Base-by-base conservation (phyloP, 64 coral and sea anemone species). In the Astreopora myriophthalma region DNA sequence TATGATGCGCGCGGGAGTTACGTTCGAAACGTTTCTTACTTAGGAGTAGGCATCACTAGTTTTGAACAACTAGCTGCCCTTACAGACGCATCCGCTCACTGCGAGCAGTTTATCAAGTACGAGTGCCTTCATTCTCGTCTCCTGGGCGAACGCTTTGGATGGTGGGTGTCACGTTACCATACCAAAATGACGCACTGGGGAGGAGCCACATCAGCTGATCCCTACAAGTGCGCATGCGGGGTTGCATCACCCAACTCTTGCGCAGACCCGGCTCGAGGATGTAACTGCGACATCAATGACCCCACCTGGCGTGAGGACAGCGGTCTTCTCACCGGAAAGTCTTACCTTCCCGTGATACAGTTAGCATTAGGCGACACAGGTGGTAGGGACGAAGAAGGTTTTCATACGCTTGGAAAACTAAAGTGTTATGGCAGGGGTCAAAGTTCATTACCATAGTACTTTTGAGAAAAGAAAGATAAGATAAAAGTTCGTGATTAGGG, bases 91-190 rank as follows among this genome's bases (percentile, higher is more conserved):
- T 86, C 90, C 17, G 19, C 33, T n/a, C 49, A 39, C 31, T 92
- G 90, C 69, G 67, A 92, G 72, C 90, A 92, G 34, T 75, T 62
- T 65, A 58, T 85, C 16, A 85, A 75, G 8, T 85, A 62, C 48
- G 67, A 92, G n/a, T 92, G 79, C 25, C 33, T 29, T 33, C 10
- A 24, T 3, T 69, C 80, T 32, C 13, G 29, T 5, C 7, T 71
- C 12, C 42, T 85, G 12, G 71, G 49, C 1, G 6, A 75, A 1
- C 7, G 16, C 6, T 85, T 48, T 84, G 46, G 79, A 5, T 80
- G 76, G 87, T 80, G 86, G 92, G 22, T 80, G 32, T 80, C 61
- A 74, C 78, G 35, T 22, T 34, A 48, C 32, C 16, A 1, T 38
- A 8, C 16, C 11, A 29, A 40, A 7, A 80, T 85, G 89, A 61